Percentiles rank a stretch among this genome's conserved stretches.
These are phyloP conservation scores for Sphyrna mokarran DNA, from an alignment of 2,113 vertebrate genomes.

Conservation along the genomic window DNA sequence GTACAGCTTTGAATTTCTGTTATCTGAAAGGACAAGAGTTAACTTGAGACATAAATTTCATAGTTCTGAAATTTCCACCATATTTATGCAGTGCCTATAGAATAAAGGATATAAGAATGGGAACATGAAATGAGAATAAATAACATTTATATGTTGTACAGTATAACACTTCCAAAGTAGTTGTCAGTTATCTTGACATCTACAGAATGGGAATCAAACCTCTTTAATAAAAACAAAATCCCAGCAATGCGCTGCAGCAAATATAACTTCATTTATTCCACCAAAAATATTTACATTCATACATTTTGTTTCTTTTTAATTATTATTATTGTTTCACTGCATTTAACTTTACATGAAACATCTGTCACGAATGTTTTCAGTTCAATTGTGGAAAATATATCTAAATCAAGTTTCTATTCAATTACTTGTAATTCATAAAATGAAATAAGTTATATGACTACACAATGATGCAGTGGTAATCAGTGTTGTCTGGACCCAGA, in stretches of 20 bases:
- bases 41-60: conserved; percentile 4
- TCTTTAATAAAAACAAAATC: not conserved
- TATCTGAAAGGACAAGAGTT: not conserved
- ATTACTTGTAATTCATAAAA: not conserved
- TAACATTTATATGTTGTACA: not conserved
- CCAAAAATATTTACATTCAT: not conserved
- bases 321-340: not conserved
- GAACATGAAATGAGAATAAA: not conserved
- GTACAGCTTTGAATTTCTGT: not conserved
- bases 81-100: not conserved
- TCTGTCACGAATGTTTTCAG: not conserved
- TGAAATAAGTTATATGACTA: not conserved
- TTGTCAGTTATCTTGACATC: not conserved
- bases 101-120: not conserved
- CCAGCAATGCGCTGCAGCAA: not conserved
- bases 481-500: no score
- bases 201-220: not conserved
- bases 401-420: not conserved
- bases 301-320: not conserved
- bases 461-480: no score
- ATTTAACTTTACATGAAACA: not conserved
- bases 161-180: no score
- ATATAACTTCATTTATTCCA: not conserved
- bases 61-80: not conserved
- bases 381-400: not conserved